Evolutionary conservation across 2,888 invertebrate species (phyloP), one percentile per base, ranked within the genome.

Genomic region (Dasysyrphus tricinctus): DNA sequence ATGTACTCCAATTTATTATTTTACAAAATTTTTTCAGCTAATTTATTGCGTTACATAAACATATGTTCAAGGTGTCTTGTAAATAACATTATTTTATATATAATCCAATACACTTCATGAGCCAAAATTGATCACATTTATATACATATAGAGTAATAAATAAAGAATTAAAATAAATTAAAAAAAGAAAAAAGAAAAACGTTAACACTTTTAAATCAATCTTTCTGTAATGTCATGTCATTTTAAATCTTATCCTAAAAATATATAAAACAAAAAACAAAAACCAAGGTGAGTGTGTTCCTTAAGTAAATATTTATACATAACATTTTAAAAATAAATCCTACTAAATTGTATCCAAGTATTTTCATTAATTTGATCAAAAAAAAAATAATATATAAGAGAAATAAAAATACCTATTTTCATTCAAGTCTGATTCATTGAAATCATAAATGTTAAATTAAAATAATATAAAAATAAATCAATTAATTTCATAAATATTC

Each of bases 371-470:
- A 44, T 11, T 6, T 29, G 16, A 57, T 11, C 6, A 57, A 11
- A 2, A 34, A 11, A 2, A 34, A 3, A 34, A 34, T 11, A 9
- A 34, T 8, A 2, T 3, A 47, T 12, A 65, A 51, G 2, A 24
- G 14, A 49, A 34, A 51, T 7, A 39, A 61, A 39, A 39, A 59
- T 5, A 19, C 6, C 1, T 51, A 54, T 51, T 70, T 82, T 72
- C 67, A 81, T 75, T 81, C 59, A 82, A 86, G 82, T 86, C 86
- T 86, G 86, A 82, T 70, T 82, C 82, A 86, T 79, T 79, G 51
- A 86, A 81, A 57, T 57, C 32, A 42, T 54, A 39, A 69, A 54
- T 54, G 39, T 69, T 54, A 51, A 39, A 16, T 44, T 79, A 29
- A 32, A 57, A 73, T 14, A 57, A 73, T 14, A 32, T n/a, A 39